phyloP scores from a whole-genome alignment of 2,888 invertebrate species.

The Chrysolina americana region DNA sequence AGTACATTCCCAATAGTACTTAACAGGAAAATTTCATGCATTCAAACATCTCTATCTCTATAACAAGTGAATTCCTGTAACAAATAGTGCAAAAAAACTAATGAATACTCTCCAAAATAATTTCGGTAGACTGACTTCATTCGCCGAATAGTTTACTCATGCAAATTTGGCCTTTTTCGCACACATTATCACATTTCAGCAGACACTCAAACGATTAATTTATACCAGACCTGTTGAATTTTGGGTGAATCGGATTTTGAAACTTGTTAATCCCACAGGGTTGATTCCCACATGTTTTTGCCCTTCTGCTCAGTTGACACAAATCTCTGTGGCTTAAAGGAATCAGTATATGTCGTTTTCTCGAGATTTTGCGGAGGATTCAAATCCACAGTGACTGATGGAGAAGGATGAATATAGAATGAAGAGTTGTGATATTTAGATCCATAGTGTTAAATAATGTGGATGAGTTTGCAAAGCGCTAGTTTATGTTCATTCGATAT shows the following conservation, averaged over 20 bases:
- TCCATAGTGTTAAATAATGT: no score
- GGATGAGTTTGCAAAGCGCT: no score
- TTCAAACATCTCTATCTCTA: no score
- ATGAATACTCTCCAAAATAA: neutral
- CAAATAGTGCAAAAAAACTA: no score
- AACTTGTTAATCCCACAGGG: slow-evolving; percentile 1
- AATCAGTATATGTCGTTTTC: neutral
- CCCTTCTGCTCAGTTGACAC: neutral
- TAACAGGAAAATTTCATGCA: no score
- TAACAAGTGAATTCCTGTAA: no score
- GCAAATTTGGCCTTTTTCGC: neutral
- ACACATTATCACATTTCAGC: slow-evolving; percentile 16
- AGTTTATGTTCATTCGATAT: no score
- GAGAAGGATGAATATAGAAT: no score
- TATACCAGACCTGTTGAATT: slow-evolving; percentile 19
- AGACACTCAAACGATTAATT: slow-evolving; percentile 6
- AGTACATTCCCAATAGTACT: no score
- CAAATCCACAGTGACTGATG: neutral
- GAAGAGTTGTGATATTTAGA: no score
- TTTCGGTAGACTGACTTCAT: neutral
- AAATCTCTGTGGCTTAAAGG: neutral
- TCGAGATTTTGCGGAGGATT: neutral
- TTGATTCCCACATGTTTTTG: neutral
- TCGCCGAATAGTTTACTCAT: neutral
- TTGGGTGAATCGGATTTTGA: neutral